phyloP scores from a whole-genome alignment of 2,113 vertebrate genomes.

The Glaucidium brasilianum region DNA sequence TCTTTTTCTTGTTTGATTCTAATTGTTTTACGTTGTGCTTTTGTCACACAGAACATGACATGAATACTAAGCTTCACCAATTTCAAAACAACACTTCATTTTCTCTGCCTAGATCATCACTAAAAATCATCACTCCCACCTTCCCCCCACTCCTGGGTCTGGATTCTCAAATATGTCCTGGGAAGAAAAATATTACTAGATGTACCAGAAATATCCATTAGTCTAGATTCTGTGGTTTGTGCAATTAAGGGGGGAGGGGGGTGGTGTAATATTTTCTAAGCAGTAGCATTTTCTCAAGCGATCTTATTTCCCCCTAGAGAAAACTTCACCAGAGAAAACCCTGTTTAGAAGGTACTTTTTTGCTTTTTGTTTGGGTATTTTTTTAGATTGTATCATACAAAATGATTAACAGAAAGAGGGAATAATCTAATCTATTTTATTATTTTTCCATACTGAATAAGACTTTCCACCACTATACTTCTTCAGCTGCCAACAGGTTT shows the following conservation, averaged over 20 bases:
- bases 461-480: not conserved
- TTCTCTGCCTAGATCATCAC: not conserved
- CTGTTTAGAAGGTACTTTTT: not conserved
- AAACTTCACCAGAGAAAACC: not conserved
- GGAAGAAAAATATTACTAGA: not conserved
- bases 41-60: not conserved
- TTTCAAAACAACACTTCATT: not conserved
- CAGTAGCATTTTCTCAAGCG: not conserved
- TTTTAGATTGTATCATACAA: not conserved
- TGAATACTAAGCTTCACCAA: not conserved
- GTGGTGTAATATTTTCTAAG: not conserved
- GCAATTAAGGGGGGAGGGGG: not conserved
- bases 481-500: not conserved
- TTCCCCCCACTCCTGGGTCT: not conserved
- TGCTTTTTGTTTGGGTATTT: not conserved
- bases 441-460: not conserved
- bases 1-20: not conserved
- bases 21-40: not conserved
- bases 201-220: not conserved
- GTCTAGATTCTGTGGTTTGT: not conserved
- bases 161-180: not conserved
- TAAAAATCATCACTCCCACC: not conserved
- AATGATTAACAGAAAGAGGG: not conserved
- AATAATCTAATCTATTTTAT: not conserved
- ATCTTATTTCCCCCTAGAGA: not conserved